Conservation (phyloP, 2,888 invertebrate genomes). For the Agriotes lineatus region DNA sequence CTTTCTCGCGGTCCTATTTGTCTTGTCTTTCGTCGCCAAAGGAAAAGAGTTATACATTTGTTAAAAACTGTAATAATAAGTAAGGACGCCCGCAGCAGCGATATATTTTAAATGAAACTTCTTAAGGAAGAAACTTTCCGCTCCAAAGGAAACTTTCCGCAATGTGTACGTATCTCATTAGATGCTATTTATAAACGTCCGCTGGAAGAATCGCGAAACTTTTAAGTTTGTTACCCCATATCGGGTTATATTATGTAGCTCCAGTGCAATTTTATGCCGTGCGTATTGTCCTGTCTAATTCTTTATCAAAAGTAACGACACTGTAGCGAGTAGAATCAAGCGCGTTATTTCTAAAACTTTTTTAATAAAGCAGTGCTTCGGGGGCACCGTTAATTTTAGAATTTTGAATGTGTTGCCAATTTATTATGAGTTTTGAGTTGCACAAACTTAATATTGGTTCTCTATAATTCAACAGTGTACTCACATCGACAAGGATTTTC, state of each 20-base stretch:
- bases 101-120: constrained; percentile 35
- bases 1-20: not conserved
- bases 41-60: constrained; percentile 16
- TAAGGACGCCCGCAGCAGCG: constrained; percentile 13
- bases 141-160: constrained; percentile 25
- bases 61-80: constrained; percentile 29
- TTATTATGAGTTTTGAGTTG: too few relatives aligned
- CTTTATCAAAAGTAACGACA: too few relatives aligned
- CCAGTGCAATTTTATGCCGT: too few relatives aligned
- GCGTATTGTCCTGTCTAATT: too few relatives aligned
- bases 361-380: too few relatives aligned
- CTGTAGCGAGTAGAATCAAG: too few relatives aligned
- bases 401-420: too few relatives aligned
- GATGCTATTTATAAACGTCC: constrained; percentile 23
- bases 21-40: constrained; percentile 5
- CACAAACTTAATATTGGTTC: too few relatives aligned
- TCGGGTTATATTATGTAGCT: not conserved
- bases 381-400: too few relatives aligned
- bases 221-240: constrained; percentile 20
- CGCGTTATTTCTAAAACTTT: too few relatives aligned
- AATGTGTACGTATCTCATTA: constrained; percentile 31
- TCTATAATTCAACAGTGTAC: too few relatives aligned
- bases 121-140: constrained; percentile 18
- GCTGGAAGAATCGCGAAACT: not conserved
- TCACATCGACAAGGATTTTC: too few relatives aligned